Conservation (phyloP, 2,797 vertebrate species). For the Enteromius argenteus region DNA sequence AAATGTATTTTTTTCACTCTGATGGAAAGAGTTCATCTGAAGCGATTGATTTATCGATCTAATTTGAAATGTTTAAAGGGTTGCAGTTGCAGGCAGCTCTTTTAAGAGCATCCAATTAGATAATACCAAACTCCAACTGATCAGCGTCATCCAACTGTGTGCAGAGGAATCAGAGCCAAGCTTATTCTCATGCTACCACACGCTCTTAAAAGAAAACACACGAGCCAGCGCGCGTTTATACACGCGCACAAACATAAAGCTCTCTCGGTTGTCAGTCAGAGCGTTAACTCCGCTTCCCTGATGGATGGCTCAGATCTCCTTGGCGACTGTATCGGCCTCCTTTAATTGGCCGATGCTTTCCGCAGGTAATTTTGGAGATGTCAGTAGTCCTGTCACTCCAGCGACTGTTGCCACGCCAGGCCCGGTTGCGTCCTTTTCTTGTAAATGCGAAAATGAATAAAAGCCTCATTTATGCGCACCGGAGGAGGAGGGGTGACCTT, state of each 20-base stretch:
- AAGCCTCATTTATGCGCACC: slow-evolving; percentile 79
- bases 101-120: slow-evolving; percentile 64
- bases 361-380: slow-evolving; percentile 72
- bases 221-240: neutral
- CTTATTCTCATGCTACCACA: slow-evolving; percentile 22
- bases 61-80: slow-evolving; percentile 74
- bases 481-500: slow-evolving; percentile 81
- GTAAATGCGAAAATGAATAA: slow-evolving; percentile 82
- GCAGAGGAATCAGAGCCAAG: slow-evolving; percentile 21
- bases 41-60: slow-evolving; percentile 80
- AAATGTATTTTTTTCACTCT: slow-evolving; percentile 69
- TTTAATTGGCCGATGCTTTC: slow-evolving; percentile 75
- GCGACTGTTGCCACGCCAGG: slow-evolving; percentile 46
- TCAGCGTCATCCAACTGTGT: slow-evolving; percentile 36
- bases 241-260: slow-evolving; percentile 38
- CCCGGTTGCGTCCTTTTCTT: slow-evolving; percentile 65
- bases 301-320: slow-evolving; percentile 63
- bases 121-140: slow-evolving; percentile 59
- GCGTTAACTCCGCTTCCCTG: slow-evolving; percentile 51
- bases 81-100: slow-evolving; percentile 53
- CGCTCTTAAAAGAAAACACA: slow-evolving; percentile 40
- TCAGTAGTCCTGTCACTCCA: slow-evolving; percentile 65
- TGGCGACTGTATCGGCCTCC: slow-evolving; percentile 55
- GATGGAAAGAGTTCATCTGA: slow-evolving; percentile 75
- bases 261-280: slow-evolving; percentile 50